Conservation (phyloP, 2,797 vertebrate genomes). For the Psittacula derbiana region DNA sequence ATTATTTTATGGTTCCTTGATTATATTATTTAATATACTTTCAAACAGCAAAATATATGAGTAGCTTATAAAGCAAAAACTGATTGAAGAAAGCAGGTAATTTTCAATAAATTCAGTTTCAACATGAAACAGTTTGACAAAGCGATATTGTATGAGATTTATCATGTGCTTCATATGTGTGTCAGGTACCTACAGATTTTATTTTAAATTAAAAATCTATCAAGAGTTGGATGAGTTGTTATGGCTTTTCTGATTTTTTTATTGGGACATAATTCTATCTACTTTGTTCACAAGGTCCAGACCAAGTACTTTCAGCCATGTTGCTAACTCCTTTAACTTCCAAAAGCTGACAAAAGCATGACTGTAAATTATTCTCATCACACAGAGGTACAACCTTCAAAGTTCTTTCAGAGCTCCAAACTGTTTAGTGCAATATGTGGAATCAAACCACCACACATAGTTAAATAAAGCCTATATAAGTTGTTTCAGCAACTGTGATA, state of each 20-base stretch:
- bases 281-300: background rate
- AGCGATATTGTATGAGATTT: background rate
- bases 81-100: background rate
- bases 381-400: fast-evolving
- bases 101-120: background rate
- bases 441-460: fast-evolving
- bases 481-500: background rate
- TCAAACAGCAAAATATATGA: background rate
- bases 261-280: background rate
- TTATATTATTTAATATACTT: background rate
- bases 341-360: background rate
- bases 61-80: background rate
- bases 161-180: background rate
- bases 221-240: background rate
- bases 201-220: background rate
- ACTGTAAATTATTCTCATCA: background rate
- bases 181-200: background rate
- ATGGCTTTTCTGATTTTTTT: background rate
- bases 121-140: background rate
- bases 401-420: background rate
- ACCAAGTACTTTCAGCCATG: background rate
- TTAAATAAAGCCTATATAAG: background rate
- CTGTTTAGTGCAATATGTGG: background rate
- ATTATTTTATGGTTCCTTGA: background rate
- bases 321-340: background rate